Base-by-base conservation (phyloP, 2,888 invertebrate genomes). In the Tachystola acroxantha region DNA sequence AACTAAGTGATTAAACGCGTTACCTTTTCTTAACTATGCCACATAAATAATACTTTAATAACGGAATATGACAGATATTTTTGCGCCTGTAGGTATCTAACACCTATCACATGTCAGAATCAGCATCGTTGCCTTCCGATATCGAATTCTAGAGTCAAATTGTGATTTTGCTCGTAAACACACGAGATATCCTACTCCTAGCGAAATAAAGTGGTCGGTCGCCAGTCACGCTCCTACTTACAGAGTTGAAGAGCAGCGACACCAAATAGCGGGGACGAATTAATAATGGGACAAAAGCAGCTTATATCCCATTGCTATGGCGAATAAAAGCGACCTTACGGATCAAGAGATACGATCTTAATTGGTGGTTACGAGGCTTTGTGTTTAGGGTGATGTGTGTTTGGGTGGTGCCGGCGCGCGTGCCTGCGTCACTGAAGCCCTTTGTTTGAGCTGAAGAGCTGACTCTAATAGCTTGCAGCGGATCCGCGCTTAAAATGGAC, bases 381-480 rank as follows among this genome's bases (percentile, higher is more conserved):
- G 72, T 67, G 67, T 70, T 76, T 79, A 76, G 67, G 57, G 42
- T 50, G 50, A 51, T 64, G 37, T 68, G 69, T 74, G 66, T 65
- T 34, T 68, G 69, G 74, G 66, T 65, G 73, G 72, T 64, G 52
- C 64, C 63, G 70, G 73, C 75, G 64, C 53, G 64, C 73, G 63
- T 65, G 72, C 65, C 69, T 65, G 64, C 74, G 72, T 75, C 76
- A 70, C 74, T 75, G 74, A 64, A 68, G 72, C 80, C 75, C 81
- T 84, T 84, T 84, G 84, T 84, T 85, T 80, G 76, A 74, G 64
- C 68, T 84, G 78, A 81, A 84, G 81, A 75, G 82, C 76, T 80
- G 81, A 75, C 78, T 82, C 75, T 84, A 86, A 85, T 84, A 85
- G 84, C 82, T 80, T 78, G 78, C 81, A 80, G 76, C 78, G 73